Evolutionary conservation across 2,888 invertebrate species (phyloP), one percentile per base, ranked within the genome.

Genomic region (Drosophila demipolita): DNA sequence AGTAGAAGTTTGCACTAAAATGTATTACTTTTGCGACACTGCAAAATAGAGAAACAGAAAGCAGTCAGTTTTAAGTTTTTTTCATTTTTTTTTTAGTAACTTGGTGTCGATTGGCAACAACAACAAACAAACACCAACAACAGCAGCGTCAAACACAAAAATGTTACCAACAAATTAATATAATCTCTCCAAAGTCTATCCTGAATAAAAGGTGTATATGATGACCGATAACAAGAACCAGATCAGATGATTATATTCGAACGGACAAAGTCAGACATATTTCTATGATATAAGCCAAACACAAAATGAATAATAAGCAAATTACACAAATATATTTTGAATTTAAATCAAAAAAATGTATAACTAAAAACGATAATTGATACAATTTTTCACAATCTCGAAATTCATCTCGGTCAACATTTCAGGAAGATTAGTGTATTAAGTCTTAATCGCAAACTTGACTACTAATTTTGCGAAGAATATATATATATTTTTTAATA

Each of bases 21-120:
- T 90, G 82, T 76, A 69, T 89, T 91, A 92, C 84, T 91, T 90
- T 91, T 91, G 83, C 89, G 89, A 90, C 91, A 91, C 91, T 91
- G 91, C 90, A 91, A 92, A 70, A 91, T 90, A 92, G 84, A 91
- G 81, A 90, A 89, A 90, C 83, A 90, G 75, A 85, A 79, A 86
- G 79, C 78, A 77, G 80, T 82, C 67, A 87, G 82, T 86, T 81
- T 82, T 80, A 83, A 76, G 23, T 40, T 76, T 62, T 53, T 63
- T 50, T 35, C 75, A 3, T 33, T n/a, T 32, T 23, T 73, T 32
- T 8, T 55, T 32, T 48, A 58, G 40, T 63, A 68, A n/a, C 36
- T 49, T 35, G 42, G 42, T 61, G 38, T 53, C 52, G 29, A 50
- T 29, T 26, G 57, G 57, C 42, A 78, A 62, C 63, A 72, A 78